These are phyloP conservation scores for Polydrusus pterygomalis DNA, from an alignment of 2,888 invertebrate species.

Conservation along the genomic window DNA sequence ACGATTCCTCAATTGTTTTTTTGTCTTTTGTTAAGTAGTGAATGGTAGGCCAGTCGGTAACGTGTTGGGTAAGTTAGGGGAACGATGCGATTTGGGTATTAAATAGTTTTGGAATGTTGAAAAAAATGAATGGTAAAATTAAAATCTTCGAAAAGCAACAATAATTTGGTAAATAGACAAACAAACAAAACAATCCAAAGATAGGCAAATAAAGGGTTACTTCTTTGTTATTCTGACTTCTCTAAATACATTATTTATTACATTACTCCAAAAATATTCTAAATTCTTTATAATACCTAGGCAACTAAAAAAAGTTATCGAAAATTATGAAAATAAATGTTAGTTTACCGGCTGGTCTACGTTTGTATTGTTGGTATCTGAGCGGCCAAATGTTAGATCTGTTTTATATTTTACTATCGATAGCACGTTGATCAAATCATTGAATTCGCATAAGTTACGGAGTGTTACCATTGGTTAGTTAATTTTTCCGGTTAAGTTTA, in stretches of 20 bases:
- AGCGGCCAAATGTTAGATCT: constrained; percentile 4
- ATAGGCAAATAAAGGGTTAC: too few relatives aligned
- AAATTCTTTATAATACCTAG: too few relatives aligned
- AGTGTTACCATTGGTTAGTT: constrained; percentile 6
- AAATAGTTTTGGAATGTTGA: too few relatives aligned
- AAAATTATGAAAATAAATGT: too few relatives aligned
- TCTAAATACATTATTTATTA: too few relatives aligned
- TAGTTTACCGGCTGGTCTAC: constrained; percentile 1
- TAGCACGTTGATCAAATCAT: neutral
- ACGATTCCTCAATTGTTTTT: constrained; percentile 17
- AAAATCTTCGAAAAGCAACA: too few relatives aligned
- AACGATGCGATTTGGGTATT: neutral
- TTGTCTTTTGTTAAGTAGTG: neutral
- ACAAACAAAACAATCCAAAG: too few relatives aligned
- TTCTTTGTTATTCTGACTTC: too few relatives aligned
- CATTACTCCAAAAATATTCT: too few relatives aligned
- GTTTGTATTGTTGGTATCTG: constrained; percentile 13
- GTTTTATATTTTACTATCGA: constrained; percentile 8
- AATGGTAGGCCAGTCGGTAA: neutral
- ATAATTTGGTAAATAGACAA: too few relatives aligned
- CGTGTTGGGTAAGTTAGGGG: neutral
- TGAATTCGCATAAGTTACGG: neutral
- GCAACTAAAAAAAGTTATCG: too few relatives aligned
- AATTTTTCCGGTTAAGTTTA: neutral
- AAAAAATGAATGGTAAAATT: too few relatives aligned